Evolutionary conservation across 2,797 vertebrate species (phyloP).

Genomic region (Sebastes hubbsi): DNA sequence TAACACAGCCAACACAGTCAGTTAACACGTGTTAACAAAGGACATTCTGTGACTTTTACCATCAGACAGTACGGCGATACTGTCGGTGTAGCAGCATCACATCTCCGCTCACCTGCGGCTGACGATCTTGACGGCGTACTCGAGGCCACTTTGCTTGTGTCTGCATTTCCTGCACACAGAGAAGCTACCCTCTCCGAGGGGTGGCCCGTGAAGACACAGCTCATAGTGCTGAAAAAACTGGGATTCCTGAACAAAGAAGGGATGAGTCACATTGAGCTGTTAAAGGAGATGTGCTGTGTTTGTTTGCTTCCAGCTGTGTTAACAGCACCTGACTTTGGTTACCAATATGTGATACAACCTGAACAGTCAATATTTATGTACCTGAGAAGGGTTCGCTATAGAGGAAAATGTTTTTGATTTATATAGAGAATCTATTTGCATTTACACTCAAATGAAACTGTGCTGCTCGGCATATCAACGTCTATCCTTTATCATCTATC

Average conservation of each 20-base stretch:
- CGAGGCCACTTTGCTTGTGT: constrained; percentile 87
- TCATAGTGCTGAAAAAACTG: constrained; percentile 94
- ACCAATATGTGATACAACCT: not conserved
- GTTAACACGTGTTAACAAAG: not conserved
- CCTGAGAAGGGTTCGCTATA: not conserved
- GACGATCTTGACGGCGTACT: constrained; percentile 92
- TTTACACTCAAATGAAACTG: not conserved
- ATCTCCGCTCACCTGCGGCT: constrained; percentile 86
- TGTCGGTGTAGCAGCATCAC: not conserved
- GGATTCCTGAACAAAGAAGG: constrained; percentile 83
- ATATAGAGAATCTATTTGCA: not conserved
- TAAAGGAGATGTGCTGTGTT: not conserved
- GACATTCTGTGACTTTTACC: not conserved
- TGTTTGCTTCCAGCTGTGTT: not conserved
- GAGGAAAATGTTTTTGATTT: not conserved
- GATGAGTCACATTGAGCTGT: not conserved
- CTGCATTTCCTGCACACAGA: constrained; percentile 91
- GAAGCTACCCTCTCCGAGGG: constrained; percentile 91
- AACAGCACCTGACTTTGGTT: not conserved
- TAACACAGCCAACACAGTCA: constrained; percentile 50
- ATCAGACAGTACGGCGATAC: not conserved
- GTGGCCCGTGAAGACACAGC: constrained; percentile 87
- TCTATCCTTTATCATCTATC: not conserved
- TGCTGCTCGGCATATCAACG: not conserved
- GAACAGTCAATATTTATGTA: not conserved